Base-by-base conservation (phyloP, 1,140 invertebrate genomes). In the Drosophila prosaltans region DNA sequence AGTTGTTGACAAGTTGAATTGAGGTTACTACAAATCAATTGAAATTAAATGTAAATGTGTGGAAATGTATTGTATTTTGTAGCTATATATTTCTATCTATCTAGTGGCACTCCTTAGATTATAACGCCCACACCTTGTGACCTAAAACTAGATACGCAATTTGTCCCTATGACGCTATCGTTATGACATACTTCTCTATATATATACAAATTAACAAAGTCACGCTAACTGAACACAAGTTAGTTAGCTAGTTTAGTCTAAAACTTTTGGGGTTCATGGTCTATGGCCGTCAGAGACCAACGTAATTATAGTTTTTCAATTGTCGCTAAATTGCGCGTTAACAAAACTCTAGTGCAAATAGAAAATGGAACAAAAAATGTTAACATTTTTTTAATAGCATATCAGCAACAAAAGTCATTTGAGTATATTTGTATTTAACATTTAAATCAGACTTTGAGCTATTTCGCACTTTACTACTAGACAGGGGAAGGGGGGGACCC, bases 11-110 rank as follows among this genome's bases (percentile, higher is more conserved):
- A 81, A 85, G 63, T 81, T 71, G 65, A 82, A 86, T 86, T 82
- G 83, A 80, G 83, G 76, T 77, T 80, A 74, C 82, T 80, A 74
- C 82, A 86, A 86, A 80, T 82, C 82, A 86, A 86, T 86, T 88
- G 83, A 68, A 45, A 64, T 51, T 36, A 67, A 48, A 62, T 36
- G 55, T 5, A 51, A 69, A 54, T 65, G 65, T 39, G 32, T 39
- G 57, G 32, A 10, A 36, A 59, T 39, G 32, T 36, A 59, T 59
- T 40, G 8, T 10, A 16, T 57, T 36, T 6, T 36, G 32, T 36
- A 36, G 2, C 2, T 7, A 7, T 36, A 36, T 36, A 5, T 36
- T 4, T 36, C 3, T 36, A 36, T 7, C 32, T 36, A 36, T 48
- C 7, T 8, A 26, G 45, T 26, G 45, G 45, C 45, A 51, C 45